These are phyloP conservation scores for Uloborus plumipes DNA, from an alignment of 2,888 invertebrate species.

Conservation along the genomic window DNA sequence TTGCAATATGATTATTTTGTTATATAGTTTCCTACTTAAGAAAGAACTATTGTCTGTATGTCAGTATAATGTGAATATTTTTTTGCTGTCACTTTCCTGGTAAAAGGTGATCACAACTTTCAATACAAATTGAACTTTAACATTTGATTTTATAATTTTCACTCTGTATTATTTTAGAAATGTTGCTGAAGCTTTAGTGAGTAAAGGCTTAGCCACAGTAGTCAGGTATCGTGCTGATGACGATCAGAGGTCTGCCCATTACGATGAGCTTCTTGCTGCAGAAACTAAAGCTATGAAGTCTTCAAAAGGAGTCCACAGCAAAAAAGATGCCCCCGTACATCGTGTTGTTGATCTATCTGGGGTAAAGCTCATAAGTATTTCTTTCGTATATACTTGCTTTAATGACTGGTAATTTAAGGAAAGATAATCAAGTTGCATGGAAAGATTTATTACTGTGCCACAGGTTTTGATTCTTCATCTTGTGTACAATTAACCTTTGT, in stretches of 20 bases:
- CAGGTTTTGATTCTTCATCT: too few species aligned
- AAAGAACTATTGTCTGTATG: neutral
- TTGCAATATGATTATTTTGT: neutral
- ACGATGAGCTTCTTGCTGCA: slow-evolving; percentile 91
- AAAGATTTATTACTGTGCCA: neutral
- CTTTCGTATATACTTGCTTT: neutral
- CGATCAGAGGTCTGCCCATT: slow-evolving; percentile 93
- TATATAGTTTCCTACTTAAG: too few species aligned
- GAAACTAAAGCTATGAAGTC: slow-evolving; percentile 93
- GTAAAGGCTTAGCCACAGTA: slow-evolving; percentile 92
- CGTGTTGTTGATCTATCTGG: slow-evolving; percentile 89
- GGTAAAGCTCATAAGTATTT: slow-evolving; percentile 69
- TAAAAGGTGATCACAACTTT: too few species aligned
- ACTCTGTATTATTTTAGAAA: slow-evolving; percentile 75
- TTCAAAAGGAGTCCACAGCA: slow-evolving; percentile 84
- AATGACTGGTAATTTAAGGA: neutral
- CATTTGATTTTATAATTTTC: slow-evolving; percentile 3
- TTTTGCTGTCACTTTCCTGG: too few species aligned
- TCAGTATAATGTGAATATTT: too few species aligned
- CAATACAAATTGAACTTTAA: neutral
- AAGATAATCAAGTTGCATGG: too few species aligned
- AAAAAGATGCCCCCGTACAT: slow-evolving; percentile 79
- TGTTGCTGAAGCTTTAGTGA: slow-evolving; percentile 92
- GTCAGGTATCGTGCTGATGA: slow-evolving; percentile 95
- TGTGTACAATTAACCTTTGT: too few species aligned